Percentiles rank a stretch among this genome's conserved stretches.
These are phyloP conservation scores for Teleogryllus oceanicus DNA, from an alignment of 2,888 invertebrate species.

Conservation along the genomic window DNA sequence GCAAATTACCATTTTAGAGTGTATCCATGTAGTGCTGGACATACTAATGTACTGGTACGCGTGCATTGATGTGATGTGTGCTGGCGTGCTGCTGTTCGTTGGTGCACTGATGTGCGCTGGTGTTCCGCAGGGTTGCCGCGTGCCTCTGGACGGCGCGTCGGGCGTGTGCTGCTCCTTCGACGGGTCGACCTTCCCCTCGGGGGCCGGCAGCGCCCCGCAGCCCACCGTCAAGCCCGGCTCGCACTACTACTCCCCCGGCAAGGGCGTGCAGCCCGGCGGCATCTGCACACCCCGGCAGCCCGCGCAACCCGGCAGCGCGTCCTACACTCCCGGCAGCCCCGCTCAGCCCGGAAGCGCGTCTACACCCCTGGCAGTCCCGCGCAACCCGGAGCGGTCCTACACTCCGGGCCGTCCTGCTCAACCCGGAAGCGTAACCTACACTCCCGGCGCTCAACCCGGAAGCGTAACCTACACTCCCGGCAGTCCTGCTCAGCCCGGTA, in stretches of 20 bases:
- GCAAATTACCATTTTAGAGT: too few relatives aligned
- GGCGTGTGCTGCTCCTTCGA: conserved; percentile 33
- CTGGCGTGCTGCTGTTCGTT: too few relatives aligned
- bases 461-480: not conserved
- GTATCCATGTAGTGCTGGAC: too few relatives aligned
- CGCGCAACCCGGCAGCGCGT: not conserved
- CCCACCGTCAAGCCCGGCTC: conserved; percentile 40
- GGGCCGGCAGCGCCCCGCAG: not conserved
- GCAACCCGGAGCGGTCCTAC: conserved; percentile 51
- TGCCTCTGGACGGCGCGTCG: conserved; percentile 31
- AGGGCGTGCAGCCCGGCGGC: conserved; percentile 23
- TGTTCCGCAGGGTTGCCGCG: conserved; percentile 30
- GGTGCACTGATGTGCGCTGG: not conserved
- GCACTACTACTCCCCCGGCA: not conserved
- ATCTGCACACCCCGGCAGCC: conserved; percentile 22
- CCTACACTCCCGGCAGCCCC: conserved; percentile 42
- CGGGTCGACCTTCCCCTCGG: not conserved
- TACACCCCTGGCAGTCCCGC: conserved; percentile 37
- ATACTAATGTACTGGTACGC: too few relatives aligned
- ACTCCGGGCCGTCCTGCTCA: conserved; percentile 37
- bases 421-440: conserved; percentile 28
- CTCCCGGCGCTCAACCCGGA: not conserved
- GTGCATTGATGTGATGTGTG: not conserved
- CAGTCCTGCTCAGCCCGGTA: not conserved
- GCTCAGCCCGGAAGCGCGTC: not conserved